phyloP scores from a whole-genome alignment of 2,113 vertebrate genomes.

The Puma concolor region DNA sequence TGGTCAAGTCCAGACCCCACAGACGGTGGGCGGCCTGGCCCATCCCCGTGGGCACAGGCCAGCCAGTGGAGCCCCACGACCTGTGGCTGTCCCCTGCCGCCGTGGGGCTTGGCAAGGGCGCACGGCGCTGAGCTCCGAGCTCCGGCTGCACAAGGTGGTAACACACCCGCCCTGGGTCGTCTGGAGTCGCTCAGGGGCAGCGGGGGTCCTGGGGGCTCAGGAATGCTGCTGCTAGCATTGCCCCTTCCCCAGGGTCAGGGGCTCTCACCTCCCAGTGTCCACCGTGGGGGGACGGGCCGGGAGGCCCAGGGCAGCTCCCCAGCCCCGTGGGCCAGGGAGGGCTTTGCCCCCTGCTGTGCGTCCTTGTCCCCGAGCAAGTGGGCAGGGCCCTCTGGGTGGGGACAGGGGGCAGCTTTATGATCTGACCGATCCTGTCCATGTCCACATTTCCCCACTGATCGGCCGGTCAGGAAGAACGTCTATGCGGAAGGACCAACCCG shows the following conservation, averaged over 20 bases:
- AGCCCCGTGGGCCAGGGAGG: background rate
- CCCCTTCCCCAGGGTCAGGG: background rate
- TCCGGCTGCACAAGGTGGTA: rapidly evolving
- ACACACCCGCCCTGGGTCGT: background rate
- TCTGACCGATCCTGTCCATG: rapidly evolving
- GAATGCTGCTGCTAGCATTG: background rate
- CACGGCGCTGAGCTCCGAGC: rapidly evolving
- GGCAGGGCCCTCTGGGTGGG: too few relatives aligned
- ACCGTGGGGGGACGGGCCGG: background rate
- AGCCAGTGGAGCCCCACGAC: background rate
- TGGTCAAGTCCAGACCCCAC: background rate
- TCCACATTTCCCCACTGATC: background rate
- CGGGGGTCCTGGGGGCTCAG: background rate
- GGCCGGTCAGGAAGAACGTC: background rate
- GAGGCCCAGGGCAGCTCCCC: background rate
- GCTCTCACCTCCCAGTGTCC: background rate
- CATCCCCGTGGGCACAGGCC: background rate
- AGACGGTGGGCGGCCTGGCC: background rate
- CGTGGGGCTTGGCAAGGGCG: background rate
- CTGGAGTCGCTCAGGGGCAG: background rate
- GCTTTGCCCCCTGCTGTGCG: background rate
- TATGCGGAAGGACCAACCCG: too few relatives aligned
- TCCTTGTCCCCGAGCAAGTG: background rate
- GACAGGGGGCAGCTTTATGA: background rate
- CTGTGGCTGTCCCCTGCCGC: background rate